These are phyloP conservation scores for Ptiloglossa arizonensis DNA, from an alignment of 1,140 invertebrate species.

Conservation along the genomic window DNA sequence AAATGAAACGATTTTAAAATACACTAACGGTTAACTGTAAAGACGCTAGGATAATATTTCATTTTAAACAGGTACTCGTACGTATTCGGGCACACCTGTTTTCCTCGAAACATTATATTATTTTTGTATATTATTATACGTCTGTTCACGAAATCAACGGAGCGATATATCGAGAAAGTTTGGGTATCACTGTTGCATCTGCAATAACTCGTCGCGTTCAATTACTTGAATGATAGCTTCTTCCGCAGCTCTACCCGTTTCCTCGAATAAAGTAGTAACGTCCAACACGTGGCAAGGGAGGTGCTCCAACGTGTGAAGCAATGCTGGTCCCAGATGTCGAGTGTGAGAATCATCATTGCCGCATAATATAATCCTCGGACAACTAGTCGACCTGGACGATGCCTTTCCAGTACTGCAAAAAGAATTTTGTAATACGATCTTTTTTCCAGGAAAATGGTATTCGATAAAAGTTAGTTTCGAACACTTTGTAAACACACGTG, in stretches of 20 bases:
- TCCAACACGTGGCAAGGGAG: constrained; percentile 78
- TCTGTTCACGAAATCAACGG: no score
- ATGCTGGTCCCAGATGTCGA: constrained; percentile 77
- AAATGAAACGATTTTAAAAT: no score
- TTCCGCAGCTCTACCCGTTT: constrained; percentile 83
- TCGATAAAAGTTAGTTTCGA: no score
- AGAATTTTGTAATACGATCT: neutral
- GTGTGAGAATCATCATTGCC: constrained; percentile 80
- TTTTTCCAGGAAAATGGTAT: neutral
- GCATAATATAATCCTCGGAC: constrained; percentile 77
- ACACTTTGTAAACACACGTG: no score
- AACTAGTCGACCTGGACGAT: constrained; percentile 68
- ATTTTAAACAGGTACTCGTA: no score
- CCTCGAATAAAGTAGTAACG: constrained; percentile 77
- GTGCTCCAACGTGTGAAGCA: constrained; percentile 78
- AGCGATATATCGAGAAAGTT: no score
- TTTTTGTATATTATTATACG: no score
- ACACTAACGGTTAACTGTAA: no score
- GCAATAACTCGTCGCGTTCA: neutral
- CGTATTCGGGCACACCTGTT: no score
- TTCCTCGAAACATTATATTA: no score
- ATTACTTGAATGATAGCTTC: constrained; percentile 86
- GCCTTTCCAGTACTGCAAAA: constrained; percentile 65
- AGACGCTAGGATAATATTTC: no score
- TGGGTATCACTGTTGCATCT: neutral